Percentiles rank a stretch among this genome's conserved stretches.
These are phyloP conservation scores for Drosophila melanica DNA, from an alignment of 1,140 invertebrate genomes.

Conservation along the genomic window DNA sequence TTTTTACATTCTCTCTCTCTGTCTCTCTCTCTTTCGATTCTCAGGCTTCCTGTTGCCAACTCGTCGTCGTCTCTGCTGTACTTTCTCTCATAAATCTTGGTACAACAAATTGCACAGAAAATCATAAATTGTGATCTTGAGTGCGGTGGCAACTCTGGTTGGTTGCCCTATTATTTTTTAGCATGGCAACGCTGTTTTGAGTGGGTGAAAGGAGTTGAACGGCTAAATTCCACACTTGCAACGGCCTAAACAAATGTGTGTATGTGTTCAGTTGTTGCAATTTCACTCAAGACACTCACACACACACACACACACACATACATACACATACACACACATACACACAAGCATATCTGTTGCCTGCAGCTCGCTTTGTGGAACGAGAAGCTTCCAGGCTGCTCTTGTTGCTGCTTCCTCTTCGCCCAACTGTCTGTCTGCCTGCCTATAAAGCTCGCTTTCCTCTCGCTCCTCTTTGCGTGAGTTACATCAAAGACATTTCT, in stretches of 20 bases:
- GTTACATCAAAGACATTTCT: conserved; percentile 52
- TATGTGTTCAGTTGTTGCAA: conserved; percentile 17
- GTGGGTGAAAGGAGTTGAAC: conserved; percentile 54
- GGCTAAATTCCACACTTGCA: conserved; percentile 13
- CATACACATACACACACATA: conserved; percentile 10
- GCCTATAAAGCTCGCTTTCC: neutral
- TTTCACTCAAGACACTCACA: conserved; percentile 38
- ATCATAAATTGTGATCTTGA: conserved; percentile 43
- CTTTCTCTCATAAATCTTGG: conserved; percentile 51
- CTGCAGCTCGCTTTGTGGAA: conserved; percentile 19
- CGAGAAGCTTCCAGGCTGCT: conserved; percentile 14
- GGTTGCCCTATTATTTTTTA: conserved; percentile 19
- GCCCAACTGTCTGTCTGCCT: neutral
- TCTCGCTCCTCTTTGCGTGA: neutral
- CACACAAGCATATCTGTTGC: conserved; percentile 35
- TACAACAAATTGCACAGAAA: conserved; percentile 42
- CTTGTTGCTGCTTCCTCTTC: conserved; percentile 8
- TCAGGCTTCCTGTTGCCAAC: conserved; percentile 13
- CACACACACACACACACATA: conserved; percentile 9
- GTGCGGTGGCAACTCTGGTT: conserved; percentile 5
- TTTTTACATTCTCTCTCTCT: no score
- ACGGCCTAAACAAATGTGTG: neutral
- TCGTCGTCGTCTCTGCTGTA: conserved; percentile 5
- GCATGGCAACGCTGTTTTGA: conserved; percentile 4
- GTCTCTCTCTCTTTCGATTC: neutral